Percentiles rank a stretch among this genome's conserved stretches.
phyloP scores from a whole-genome alignment of 2,888 invertebrate genomes.

The Didymodactylos carnosus region DNA sequence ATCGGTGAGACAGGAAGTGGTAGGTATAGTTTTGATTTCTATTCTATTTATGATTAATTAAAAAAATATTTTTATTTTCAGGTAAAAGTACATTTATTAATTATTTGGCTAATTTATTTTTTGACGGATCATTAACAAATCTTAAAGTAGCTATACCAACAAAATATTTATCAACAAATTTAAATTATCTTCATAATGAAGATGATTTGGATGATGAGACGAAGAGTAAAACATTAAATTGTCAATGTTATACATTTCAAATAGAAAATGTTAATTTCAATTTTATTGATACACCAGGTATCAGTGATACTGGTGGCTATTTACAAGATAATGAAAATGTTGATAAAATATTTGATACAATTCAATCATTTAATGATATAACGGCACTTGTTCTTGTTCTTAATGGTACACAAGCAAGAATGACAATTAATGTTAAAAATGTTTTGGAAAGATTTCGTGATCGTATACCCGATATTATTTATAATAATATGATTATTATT shows the following conservation, averaged over 20 bases:
- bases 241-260: background rate
- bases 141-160: too few species aligned
- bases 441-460: background rate
- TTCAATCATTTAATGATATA: background rate
- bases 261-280: background rate
- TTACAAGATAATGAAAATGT: background rate
- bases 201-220: background rate
- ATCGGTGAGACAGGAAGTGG: too few species aligned
- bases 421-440: background rate
- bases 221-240: background rate
- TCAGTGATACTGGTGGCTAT: background rate
- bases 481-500: background rate
- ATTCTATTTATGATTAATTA: too few species aligned
- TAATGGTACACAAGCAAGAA: background rate
- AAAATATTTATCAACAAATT: too few species aligned
- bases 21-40: too few species aligned
- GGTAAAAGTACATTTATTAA: too few species aligned
- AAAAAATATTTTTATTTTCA: too few species aligned
- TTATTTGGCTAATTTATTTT: too few species aligned
- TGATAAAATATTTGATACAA: background rate
- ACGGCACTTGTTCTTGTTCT: background rate
- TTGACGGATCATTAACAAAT: too few species aligned
- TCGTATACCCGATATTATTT: background rate
- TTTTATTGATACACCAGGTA: background rate
- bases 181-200: background rate